A percentile compares a stretch with the other conserved stretches of the same genome.
phyloP scores from a whole-genome alignment of 1,140 invertebrate species.

The Phymorhynchus buccinoides region DNA sequence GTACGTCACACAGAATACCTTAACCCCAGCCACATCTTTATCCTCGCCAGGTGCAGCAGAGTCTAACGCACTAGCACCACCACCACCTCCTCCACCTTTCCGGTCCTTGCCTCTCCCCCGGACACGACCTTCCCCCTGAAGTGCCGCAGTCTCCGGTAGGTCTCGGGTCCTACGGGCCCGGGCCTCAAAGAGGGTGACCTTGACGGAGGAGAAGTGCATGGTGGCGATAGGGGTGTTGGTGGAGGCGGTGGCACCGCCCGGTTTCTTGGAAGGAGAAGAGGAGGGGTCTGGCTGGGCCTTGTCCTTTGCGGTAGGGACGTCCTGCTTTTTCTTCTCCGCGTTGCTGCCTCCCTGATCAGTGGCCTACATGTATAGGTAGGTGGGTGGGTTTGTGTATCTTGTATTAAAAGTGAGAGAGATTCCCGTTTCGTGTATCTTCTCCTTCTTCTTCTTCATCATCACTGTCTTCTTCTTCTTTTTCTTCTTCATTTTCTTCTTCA shows the following conservation, averaged over 20 bases:
- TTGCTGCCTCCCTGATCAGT: background rate
- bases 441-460: too few species aligned
- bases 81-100: background rate
- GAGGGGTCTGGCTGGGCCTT: too few species aligned
- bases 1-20: too few species aligned
- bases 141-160: too few species aligned
- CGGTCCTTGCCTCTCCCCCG: background rate
- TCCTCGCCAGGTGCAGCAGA: background rate
- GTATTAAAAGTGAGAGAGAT: too few species aligned
- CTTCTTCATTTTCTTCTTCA: too few species aligned
- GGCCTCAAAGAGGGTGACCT: conserved; percentile 34
- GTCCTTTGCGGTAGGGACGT: too few species aligned
- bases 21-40: background rate
- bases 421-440: too few species aligned
- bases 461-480: too few species aligned
- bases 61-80: background rate
- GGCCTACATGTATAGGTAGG: background rate
- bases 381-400: background rate
- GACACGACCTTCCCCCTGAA: too few species aligned
- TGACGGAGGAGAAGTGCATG: conserved; percentile 41
- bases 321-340: background rate
- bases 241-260: too few species aligned
- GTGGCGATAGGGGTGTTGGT: conserved; percentile 20
- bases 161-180: background rate
- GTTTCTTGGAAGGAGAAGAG: too few species aligned